A percentile compares a stretch with the other conserved stretches of the same genome.
phyloP scores from a whole-genome alignment of 2,797 vertebrate genomes.

The Halcyon badia region DNA sequence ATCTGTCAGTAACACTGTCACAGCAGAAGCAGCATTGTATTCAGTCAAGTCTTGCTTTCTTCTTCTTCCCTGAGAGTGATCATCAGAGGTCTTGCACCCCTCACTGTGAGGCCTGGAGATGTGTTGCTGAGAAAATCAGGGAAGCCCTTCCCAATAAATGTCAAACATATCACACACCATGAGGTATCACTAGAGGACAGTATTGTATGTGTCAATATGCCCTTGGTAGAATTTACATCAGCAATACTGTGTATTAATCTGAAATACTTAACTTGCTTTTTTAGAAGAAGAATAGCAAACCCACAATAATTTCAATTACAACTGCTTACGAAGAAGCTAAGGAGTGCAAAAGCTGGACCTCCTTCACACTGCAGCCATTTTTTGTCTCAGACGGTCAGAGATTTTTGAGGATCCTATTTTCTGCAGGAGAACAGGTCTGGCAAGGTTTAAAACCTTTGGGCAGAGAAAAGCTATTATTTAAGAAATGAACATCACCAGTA shows the following conservation, averaged over 20 bases:
- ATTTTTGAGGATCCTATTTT: not conserved
- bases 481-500: not conserved
- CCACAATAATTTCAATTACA: not conserved
- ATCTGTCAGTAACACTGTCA: not conserved
- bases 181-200: not conserved
- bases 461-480: not conserved
- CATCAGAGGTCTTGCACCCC: not conserved
- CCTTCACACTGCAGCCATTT: not conserved
- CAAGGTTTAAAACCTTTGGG: not conserved
- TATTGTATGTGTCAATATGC: not conserved
- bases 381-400: not conserved
- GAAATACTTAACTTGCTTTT: not conserved
- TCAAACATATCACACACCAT: not conserved
- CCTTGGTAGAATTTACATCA: not conserved
- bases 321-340: slow-evolving; percentile 20
- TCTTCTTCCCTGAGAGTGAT: not conserved
- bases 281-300: not conserved
- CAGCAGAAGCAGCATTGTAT: not conserved
- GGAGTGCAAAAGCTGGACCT: slow-evolving; percentile 11
- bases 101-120: not conserved
- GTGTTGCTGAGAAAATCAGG: not conserved
- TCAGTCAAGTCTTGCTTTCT: not conserved
- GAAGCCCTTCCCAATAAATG: not conserved
- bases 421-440: not conserved
- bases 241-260: not conserved